Evolutionary conservation across 2,888 invertebrate genomes (phyloP), one percentile per base, ranked within the genome.

Genomic region (Hyppa rectilinea): DNA sequence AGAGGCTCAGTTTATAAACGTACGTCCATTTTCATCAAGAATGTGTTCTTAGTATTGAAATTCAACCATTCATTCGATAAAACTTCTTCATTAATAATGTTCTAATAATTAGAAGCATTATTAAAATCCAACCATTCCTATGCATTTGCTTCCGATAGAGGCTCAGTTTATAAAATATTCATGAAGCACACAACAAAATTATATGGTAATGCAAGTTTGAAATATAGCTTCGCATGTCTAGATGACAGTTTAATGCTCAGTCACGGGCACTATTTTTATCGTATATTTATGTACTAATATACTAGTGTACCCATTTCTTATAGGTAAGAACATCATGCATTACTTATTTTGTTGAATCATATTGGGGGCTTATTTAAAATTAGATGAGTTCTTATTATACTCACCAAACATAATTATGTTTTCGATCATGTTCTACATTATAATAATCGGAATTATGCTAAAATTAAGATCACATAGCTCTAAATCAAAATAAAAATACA

Each of bases 131-230:
- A 23, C 14, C 29, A 56, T 55, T 43, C 47, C 36, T 9, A 49
- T 49, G 34, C 36, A 65, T 43, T 56, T 31, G 14, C 49, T 65
- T 50, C 47, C 29, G 9, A 43, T 50, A 6, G 36, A 73, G 40
- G 29, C 36, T 23, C 20, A 17, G 36, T 5, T n/a, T n/a, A 73
- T 56, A 55, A 36, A 56, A 74, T 74, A 72, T 72, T 49, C 49
- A 65, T 56, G 36, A 55, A 55, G 17, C 38, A 62, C 31, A 34
- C 36, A 49, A 34, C 31, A 31, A 70, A 70, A 56, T 47, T 31
- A 12, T 36, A 70, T 61, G 40, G 56, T 65, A 65, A 77, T 60
- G 26, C 31, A 47, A 61, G 29, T 59, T 70, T 63, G 29, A 14
- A 75, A 45, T 49, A n/a, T 31, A 17, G 20, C 31, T 20, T 23